Evolutionary conservation across 2,113 vertebrate genomes (phyloP), one percentile per base, ranked within the genome.

Genomic region (Collichthys lucidus): DNA sequence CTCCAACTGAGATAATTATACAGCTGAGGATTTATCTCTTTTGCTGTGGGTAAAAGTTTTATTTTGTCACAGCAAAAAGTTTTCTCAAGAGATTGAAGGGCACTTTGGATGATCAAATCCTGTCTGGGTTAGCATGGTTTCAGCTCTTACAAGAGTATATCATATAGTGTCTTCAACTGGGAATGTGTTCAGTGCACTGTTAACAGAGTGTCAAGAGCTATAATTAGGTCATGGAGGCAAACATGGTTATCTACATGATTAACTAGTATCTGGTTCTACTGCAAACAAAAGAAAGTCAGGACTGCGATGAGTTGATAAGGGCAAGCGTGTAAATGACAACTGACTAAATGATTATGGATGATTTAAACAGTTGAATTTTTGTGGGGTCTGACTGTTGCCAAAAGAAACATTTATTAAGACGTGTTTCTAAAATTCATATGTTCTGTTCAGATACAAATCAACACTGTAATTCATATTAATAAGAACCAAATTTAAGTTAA

Each of bases 211-310:
- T 52, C 19, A 71, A 24, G 56, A 68, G 62, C 26, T 16, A 15
- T 29, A 53, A 46, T 64, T 22, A 66, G 20, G 29, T 56, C 31
- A 66, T 5, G 19, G 47, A 71, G 16, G 62, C 53, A 80, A 69
- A 69, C 66, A 72, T 20, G 31, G 49, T 64, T 68, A 80, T 49
- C 57, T 29, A 31, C 47, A 44, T 42, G 46, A 78, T 63, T 24
- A 47, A 35, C 42, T 47, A 22, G 53, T 22, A 50, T 62, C 22
- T 71, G 47, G 29, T 68, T 83, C 40, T 57, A 63, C 55, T 46
- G 44, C 55, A 82, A 80, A 86, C 63, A 31, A 72, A 20, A 49
- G 1, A 72, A 31, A 68, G 55, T 31, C 5, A 15, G 12, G 53
- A 44, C 24, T 73, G 55, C 0, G 2, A n/a, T n/a, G 19, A 31